Evolutionary conservation across 2,113 vertebrate genomes (phyloP), one percentile per base, ranked within the genome.

Genomic region (Gymnogyps californianus): DNA sequence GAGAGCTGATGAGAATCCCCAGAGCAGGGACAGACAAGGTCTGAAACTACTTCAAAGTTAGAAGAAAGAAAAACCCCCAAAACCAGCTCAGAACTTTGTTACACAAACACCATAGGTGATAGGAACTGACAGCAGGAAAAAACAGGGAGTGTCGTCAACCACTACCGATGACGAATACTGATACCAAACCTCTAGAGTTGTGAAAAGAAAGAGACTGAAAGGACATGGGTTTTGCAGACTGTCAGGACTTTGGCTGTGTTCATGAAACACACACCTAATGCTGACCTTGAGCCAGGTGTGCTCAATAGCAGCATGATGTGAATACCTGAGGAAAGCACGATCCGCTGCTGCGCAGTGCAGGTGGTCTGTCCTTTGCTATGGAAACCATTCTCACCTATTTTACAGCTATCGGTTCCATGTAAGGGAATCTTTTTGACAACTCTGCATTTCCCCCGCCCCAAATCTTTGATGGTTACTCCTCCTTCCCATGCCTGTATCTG

Each of bases 151-250:
- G 42, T 31, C 1, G 0, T 18, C 44, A 87, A 5, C 26, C 10
- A 14, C 49, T 51, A 17, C n/a, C 0, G 0, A 52, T 32, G 58
- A 38, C 72, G 25, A 28, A 70, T 14, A 69, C 15, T 0, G 4
- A 28, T 7, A 51, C 16, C 55, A 80, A 71, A 66, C 64, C 42
- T 38, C 72, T 46, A 21, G 47, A 75, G 57, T 2, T 13, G 4
- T 64, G 67, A 59, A 57, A 32, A 24, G 11, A 44, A 20, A 20
- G 89, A 65, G 66, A 42, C 29, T 19, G 21, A 24, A 47, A 86
- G 55, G 36, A 59, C 29, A 4, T 1, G 9, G 54, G 44, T 16
- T 67, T 64, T 91, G 44, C 91, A 90, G 67, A 52, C 31, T n/a
- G 42, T 61, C 46, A 46, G 25, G 36, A 51, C n/a, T 87, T 62